Percentiles rank a stretch among this genome's conserved stretches.
Conservation (phyloP, 2,113 vertebrate genomes). For the Serilophus lunatus region DNA sequence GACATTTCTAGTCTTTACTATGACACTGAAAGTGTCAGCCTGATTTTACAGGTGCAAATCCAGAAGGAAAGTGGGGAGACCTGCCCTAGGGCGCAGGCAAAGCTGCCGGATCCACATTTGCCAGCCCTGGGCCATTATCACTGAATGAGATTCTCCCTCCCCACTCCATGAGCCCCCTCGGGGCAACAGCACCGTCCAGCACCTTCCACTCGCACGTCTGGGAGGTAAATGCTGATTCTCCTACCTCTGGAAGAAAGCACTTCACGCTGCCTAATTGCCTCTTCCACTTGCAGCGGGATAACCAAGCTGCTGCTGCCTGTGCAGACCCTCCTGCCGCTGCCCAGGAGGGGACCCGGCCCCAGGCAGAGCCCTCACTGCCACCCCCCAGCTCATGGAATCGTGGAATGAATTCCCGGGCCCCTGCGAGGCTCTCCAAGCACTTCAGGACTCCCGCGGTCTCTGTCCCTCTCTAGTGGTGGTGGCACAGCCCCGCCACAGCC, state of each 20-base stretch:
- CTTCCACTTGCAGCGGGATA: neutral
- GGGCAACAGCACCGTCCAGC: neutral
- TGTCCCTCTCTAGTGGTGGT: conserved; percentile 9
- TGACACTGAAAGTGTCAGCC: neutral
- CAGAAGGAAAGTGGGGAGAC: neutral
- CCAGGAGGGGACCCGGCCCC: neutral
- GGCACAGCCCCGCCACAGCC: neutral
- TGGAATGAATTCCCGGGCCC: neutral
- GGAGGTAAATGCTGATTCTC: neutral
- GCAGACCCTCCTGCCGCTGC: neutral
- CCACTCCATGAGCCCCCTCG: neutral
- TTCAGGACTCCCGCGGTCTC: accelerated
- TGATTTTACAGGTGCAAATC: neutral
- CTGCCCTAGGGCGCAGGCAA: neutral
- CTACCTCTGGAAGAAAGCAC: neutral
- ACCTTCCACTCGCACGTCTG: neutral
- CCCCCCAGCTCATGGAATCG: neutral
- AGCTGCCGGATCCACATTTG: neutral
- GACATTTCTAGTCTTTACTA: neutral
- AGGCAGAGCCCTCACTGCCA: neutral
- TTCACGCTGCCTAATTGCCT: conserved; percentile 17
- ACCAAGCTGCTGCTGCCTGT: neutral
- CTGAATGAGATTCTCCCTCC: neutral
- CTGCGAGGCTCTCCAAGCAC: accelerated
- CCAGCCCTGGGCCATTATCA: neutral